Evolutionary conservation across 2,797 vertebrate species (phyloP).

Genomic region (Hoplostethus mediterraneus): DNA sequence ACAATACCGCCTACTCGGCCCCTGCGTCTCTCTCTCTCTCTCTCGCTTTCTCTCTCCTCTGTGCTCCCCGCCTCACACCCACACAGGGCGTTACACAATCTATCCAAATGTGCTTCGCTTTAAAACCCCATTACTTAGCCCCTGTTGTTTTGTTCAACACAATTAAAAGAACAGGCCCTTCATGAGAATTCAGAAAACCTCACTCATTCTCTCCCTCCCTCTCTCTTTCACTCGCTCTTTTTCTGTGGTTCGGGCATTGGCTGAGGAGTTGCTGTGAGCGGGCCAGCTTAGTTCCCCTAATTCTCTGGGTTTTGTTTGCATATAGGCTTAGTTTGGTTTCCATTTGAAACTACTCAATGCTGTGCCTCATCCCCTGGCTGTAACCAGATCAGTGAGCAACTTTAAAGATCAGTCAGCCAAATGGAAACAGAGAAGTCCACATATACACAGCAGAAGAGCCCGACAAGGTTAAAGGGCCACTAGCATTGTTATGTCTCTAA

Average conservation of each 20-base stretch:
- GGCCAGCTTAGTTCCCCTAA: slow-evolving; percentile 79
- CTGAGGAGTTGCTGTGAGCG: slow-evolving; percentile 71
- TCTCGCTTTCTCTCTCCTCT: slow-evolving; percentile 68
- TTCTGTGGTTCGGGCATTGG: slow-evolving; percentile 62
- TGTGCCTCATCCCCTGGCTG: slow-evolving; percentile 65
- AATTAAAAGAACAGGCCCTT: slow-evolving; percentile 85
- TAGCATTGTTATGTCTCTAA: slow-evolving; percentile 68
- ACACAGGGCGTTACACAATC: slow-evolving; percentile 85
- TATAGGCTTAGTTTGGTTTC: slow-evolving; percentile 81
- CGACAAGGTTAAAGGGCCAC: slow-evolving; percentile 65
- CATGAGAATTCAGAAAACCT: slow-evolving; percentile 77
- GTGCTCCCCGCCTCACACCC: slow-evolving; percentile 77
- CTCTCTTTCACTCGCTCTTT: slow-evolving; percentile 61
- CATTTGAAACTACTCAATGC: slow-evolving; percentile 79
- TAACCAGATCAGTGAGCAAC: slow-evolving; percentile 76
- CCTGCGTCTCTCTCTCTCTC: slow-evolving; percentile 70
- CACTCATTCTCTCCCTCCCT: slow-evolving; percentile 53
- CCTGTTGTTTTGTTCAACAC: slow-evolving; percentile 85
- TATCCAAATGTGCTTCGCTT: slow-evolving; percentile 83
- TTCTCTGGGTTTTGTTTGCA: slow-evolving; percentile 85
- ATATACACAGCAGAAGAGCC: slow-evolving; percentile 41
- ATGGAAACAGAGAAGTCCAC: slow-evolving; percentile 50
- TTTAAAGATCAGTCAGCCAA: slow-evolving; percentile 74
- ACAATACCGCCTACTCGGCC: slow-evolving; percentile 82
- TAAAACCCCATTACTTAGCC: slow-evolving; percentile 85